Conservation (phyloP, 1,140 invertebrate species). For the Coenobita brevimanus region DNA sequence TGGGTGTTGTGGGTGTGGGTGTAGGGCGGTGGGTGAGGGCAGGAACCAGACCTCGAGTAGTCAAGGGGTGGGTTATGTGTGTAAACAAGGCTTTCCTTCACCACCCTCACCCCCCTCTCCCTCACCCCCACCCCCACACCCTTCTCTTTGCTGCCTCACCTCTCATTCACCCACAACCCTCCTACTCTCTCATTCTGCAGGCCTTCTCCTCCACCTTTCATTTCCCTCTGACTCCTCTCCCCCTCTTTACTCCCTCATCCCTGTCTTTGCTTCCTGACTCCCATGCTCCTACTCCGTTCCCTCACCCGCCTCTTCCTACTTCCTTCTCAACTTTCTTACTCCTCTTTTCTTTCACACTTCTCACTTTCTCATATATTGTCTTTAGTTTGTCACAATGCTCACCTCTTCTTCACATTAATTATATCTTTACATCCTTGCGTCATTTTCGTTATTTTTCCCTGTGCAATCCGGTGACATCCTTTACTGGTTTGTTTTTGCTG, state of each 20-base stretch:
- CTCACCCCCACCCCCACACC: background rate
- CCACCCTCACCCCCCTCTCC: background rate
- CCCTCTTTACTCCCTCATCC: background rate
- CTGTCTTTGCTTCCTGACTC: background rate
- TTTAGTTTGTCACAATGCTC: background rate
- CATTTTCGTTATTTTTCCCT: too few relatives aligned
- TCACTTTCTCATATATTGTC: background rate
- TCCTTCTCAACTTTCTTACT: too few relatives aligned
- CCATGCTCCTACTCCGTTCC: background rate
- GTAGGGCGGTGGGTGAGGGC: too few relatives aligned
- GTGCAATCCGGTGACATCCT: too few relatives aligned
- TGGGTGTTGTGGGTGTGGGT: background rate
- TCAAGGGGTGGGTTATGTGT: slow-evolving; percentile 11
- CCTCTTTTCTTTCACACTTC: background rate
- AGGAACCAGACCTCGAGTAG: slow-evolving; percentile 1
- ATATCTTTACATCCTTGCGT: too few relatives aligned
- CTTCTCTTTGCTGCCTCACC: background rate
- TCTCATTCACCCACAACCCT: too few relatives aligned
- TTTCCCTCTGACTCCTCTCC: background rate
- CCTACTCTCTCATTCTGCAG: background rate
- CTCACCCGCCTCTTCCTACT: background rate
- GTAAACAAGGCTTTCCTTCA: slow-evolving; percentile 33
- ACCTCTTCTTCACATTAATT: too few relatives aligned
- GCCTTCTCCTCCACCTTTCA: background rate
- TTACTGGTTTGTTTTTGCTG: too few relatives aligned